Base-by-base conservation (phyloP, 2,113 vertebrate species). In the Lamprotornis superbus region DNA sequence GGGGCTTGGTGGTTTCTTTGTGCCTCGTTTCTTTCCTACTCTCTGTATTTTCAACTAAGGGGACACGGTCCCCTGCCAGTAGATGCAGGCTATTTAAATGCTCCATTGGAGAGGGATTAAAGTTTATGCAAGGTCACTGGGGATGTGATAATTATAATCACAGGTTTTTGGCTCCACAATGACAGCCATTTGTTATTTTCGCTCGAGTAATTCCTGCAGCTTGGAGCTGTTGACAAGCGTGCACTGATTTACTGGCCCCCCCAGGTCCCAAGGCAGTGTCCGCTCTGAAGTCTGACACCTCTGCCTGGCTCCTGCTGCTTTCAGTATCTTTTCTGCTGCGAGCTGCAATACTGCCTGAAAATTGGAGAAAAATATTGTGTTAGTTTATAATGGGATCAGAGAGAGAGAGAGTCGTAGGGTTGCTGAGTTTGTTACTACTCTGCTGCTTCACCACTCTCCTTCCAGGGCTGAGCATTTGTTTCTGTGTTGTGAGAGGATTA, bases 61-160 rank as follows among this genome's bases (percentile, higher is more conserved):
- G 97, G 98, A 96, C 93, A 95, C 91, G 95, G 97, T 98, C 97
- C 95, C 97, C 81, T 95, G 97, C 98, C 98, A 98, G 97, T 97
- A 98, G 95, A 98, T 97, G 98, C 98, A 99, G 99, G 98, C 99
- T 99, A 99, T 99, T 99, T 99, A 99, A 99, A 99, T 99, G 99
- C 99, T 99, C 99, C 99, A 99, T 99, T 99, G 99, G 99, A 99
- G 99, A 99, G 99, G 98, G 99, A 99, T 99, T 99, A 99, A 99
- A 99, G 99, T 99, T 99, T 99, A 99, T 99, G 99, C 99, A 99
- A 99, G 99, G 99, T 99, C 99, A 99, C 99, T 98, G 99, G 99
- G 99, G 99, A 99, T 99, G 99, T 99, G 99, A 99, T 99, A 99
- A 99, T 99, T 99, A 99, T 99, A 99, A 99, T 99, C 99, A 99